Conservation (phyloP, 2,888 invertebrate species). For the Drosophila tripunctata region DNA sequence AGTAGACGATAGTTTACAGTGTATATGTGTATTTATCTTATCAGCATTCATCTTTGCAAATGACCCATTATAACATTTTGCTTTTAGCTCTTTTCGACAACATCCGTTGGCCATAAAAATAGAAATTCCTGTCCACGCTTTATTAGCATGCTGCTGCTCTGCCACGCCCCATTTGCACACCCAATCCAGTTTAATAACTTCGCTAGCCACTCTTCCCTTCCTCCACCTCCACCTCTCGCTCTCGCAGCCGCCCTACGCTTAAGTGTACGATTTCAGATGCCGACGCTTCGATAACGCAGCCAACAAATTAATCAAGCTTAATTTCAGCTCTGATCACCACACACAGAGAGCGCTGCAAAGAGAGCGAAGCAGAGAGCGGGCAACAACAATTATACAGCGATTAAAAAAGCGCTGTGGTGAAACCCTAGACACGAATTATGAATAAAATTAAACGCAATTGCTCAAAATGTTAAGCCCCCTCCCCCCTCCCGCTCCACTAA, state of each 20-base stretch:
- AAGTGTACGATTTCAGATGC: constrained; percentile 48
- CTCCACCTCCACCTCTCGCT: constrained; percentile 20
- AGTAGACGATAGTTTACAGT: too few species aligned
- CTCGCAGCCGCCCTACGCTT: constrained; percentile 18
- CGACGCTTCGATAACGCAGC: constrained; percentile 61
- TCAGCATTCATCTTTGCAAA: constrained; percentile 43
- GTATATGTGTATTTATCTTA: constrained; percentile 34
- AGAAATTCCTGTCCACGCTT: constrained; percentile 72
- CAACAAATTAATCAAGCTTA: constrained; percentile 77
- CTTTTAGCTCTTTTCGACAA: constrained; percentile 40
- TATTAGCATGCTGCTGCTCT: constrained; percentile 47
- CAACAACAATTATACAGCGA: constrained; percentile 60
- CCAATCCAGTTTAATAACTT: constrained; percentile 76
- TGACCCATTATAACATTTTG: constrained; percentile 54
- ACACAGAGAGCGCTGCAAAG: not conserved
- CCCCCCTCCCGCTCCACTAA: not conserved
- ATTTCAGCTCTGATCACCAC: constrained; percentile 51
- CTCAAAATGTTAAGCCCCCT: constrained; percentile 60
- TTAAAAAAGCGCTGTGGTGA: constrained; percentile 49
- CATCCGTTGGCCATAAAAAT: constrained; percentile 60
- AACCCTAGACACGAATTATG: constrained; percentile 75
- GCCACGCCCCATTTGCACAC: constrained; percentile 71
- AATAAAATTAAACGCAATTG: constrained; percentile 78
- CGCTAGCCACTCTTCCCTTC: constrained; percentile 45
- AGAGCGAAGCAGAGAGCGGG: not conserved